These are phyloP conservation scores for Sorex araneus DNA, from an alignment of 2,113 vertebrate genomes.

Conservation along the genomic window DNA sequence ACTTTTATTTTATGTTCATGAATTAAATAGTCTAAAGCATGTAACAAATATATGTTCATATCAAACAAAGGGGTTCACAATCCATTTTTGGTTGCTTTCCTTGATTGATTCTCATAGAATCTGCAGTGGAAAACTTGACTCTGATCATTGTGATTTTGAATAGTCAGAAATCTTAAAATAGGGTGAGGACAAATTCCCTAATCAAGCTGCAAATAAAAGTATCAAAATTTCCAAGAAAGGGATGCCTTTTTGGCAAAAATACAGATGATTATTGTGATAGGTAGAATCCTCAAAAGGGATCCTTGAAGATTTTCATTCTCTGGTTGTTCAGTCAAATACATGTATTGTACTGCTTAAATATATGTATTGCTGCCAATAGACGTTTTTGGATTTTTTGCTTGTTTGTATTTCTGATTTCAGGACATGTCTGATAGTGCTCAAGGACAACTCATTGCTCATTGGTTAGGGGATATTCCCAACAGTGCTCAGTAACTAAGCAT, in stretches of 20 bases:
- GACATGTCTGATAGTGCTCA: no score
- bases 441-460: no score
- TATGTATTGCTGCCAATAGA: background rate
- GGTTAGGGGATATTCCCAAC: no score
- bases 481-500: no score
- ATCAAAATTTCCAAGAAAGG: background rate
- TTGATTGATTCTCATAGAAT: no score
- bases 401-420: no score
- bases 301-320: background rate
- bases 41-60: background rate
- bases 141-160: background rate
- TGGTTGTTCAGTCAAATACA: background rate
- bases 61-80: background rate
- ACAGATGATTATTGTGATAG: background rate
- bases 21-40: background rate
- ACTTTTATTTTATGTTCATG: constrained; percentile 30
- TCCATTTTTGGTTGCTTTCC: background rate
- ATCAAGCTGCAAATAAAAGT: background rate
- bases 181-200: background rate
- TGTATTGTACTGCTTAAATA: no score
- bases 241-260: background rate
- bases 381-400: no score
- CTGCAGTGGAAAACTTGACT: background rate
- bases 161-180: background rate
- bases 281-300: background rate